These are phyloP conservation scores for Rhea pennata DNA, from an alignment of 2,113 vertebrate genomes.

Conservation along the genomic window DNA sequence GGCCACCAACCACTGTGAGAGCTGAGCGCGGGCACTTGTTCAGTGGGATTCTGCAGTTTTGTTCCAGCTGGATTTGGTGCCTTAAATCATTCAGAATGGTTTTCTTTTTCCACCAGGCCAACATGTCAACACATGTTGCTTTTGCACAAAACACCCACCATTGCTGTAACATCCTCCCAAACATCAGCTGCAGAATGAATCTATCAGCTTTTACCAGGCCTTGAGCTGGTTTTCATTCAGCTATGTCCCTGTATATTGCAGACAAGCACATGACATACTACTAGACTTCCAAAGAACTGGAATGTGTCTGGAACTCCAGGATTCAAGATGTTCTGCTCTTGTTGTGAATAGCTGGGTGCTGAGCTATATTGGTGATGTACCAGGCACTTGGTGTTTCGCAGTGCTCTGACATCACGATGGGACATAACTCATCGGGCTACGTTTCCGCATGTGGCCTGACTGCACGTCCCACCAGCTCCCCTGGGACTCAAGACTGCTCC, in stretches of 20 bases:
- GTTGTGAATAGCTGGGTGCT: background rate
- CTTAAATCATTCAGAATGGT: background rate
- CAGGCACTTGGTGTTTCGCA: constrained; percentile 24
- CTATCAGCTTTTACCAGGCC: background rate
- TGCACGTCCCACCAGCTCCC: background rate
- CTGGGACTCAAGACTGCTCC: background rate
- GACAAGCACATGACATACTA: background rate
- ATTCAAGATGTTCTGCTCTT: constrained; percentile 51
- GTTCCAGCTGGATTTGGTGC: background rate
- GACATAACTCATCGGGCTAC: background rate
- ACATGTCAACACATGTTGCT: background rate
- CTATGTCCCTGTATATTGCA: background rate
- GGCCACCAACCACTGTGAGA: rapidly evolving
- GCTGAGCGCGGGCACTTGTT: background rate
- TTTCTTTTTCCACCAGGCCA: background rate
- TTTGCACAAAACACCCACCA: background rate
- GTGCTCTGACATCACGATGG: constrained; percentile 18
- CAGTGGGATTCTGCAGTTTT: background rate
- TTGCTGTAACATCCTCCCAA: background rate
- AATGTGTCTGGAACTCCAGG: background rate
- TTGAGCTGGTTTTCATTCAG: background rate
- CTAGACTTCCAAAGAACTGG: constrained; percentile 7
- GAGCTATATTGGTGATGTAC: constrained; percentile 50
- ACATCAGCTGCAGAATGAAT: background rate
- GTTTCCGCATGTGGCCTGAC: background rate